Percentiles rank a stretch among this genome's conserved stretches.
phyloP scores from a whole-genome alignment of 2,888 invertebrate species.

The Deilephila porcellus region DNA sequence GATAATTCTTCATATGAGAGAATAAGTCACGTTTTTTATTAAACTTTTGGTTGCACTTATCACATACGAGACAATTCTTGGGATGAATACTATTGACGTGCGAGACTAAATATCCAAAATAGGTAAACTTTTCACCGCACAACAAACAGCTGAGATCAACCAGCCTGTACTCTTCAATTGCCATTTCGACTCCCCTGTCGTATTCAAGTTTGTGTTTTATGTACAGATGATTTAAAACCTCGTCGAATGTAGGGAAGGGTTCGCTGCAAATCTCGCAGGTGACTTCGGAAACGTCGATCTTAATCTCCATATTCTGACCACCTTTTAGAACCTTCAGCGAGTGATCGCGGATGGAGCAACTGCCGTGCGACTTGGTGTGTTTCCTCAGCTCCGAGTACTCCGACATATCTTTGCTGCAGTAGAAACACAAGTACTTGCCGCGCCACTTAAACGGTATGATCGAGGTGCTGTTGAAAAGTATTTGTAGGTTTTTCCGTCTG shows the following conservation, averaged over 20 bases:
- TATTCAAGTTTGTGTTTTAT: conserved; percentile 68
- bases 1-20: conserved; percentile 78
- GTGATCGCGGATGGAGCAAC: conserved; percentile 71
- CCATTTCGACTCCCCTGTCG: conserved; percentile 71
- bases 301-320: conserved; percentile 78
- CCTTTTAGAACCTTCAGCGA: conserved; percentile 75
- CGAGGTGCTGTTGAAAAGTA: conserved; percentile 76
- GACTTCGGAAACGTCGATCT: conserved; percentile 73
- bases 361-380: conserved; percentile 72
- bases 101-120: conserved; percentile 75
- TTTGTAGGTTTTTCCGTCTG: conserved; percentile 73
- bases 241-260: conserved; percentile 55
- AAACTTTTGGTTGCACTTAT: conserved; percentile 75
- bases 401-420: conserved; percentile 71
- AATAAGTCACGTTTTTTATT: conserved; percentile 76
- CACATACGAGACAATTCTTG: conserved; percentile 75
- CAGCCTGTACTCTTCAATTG: conserved; percentile 72
- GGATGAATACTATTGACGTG: conserved; percentile 75
- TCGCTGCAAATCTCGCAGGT: conserved; percentile 69
- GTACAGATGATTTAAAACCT: conserved; percentile 64
- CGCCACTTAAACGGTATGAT: conserved; percentile 81
- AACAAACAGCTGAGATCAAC: conserved; percentile 65
- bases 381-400: conserved; percentile 67
- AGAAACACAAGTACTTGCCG: conserved; percentile 78
- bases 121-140: conserved; percentile 71